Evolutionary conservation across 2,888 invertebrate genomes (phyloP).

Genomic region (Sarcophaga variegata): DNA sequence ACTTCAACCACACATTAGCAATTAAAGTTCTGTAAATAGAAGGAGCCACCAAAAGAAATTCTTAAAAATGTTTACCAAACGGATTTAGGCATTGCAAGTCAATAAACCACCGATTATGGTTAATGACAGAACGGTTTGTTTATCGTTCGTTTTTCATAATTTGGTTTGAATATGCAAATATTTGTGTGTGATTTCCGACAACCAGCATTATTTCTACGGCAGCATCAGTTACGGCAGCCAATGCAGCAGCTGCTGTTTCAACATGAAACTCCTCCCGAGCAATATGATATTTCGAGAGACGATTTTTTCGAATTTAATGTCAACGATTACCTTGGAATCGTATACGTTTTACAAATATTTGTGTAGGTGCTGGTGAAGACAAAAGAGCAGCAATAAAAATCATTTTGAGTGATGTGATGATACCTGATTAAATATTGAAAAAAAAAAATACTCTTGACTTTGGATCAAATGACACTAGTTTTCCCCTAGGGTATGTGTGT

Average conservation of each 20-base stretch:
- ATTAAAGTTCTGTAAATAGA: neutral
- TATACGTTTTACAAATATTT: slow-evolving; percentile 56
- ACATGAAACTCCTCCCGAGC: slow-evolving; percentile 33
- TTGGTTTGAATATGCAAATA: slow-evolving; percentile 32
- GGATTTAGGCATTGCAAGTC: slow-evolving; percentile 13
- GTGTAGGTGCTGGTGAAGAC: slow-evolving; percentile 57
- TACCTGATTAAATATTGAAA: slow-evolving; percentile 58
- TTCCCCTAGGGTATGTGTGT: neutral
- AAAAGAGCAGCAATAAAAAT: slow-evolving; percentile 13
- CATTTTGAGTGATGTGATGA: slow-evolving; percentile 1
- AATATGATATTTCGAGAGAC: neutral
- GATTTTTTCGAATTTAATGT: too few relatives aligned
- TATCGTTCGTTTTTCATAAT: neutral
- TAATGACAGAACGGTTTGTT: neutral
- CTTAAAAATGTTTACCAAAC: neutral
- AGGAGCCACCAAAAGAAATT: neutral
- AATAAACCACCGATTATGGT: neutral
- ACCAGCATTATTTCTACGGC: slow-evolving; percentile 18
- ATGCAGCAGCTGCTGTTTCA: slow-evolving; percentile 40
- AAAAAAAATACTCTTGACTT: slow-evolving; percentile 46
- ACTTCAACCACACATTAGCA: neutral
- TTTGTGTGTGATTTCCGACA: slow-evolving; percentile 27
- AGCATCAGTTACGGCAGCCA: slow-evolving; percentile 24
- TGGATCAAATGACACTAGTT: slow-evolving; percentile 59
- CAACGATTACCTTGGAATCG: neutral